Evolutionary conservation across 1,140 invertebrate species (phyloP).

Genomic region (Formica selysi): DNA sequence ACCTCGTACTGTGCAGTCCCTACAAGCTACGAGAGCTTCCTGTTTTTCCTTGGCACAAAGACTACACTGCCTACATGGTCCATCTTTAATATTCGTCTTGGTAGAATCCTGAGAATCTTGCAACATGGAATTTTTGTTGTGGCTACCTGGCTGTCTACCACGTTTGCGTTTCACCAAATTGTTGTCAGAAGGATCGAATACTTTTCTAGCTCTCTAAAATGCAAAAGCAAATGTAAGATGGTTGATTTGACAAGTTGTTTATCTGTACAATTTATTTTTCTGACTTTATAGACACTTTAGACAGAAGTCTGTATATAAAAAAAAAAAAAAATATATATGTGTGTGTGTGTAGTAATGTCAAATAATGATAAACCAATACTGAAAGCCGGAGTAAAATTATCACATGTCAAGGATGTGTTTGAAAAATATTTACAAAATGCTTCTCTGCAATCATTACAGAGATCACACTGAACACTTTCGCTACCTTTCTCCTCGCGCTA

Average conservation of each 20-base stretch:
- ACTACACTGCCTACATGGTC: constrained; percentile 86
- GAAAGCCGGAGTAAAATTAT: neutral
- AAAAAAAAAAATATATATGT: too few species aligned
- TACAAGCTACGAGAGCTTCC: constrained; percentile 91
- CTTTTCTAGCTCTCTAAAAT: constrained; percentile 89
- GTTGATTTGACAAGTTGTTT: neutral
- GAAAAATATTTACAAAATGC: neutral
- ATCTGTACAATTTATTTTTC: too few species aligned
- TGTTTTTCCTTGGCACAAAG: constrained; percentile 84
- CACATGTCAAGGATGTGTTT: neutral
- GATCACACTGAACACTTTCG: neutral
- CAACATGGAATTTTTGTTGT: constrained; percentile 85
- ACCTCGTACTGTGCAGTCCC: constrained; percentile 94
- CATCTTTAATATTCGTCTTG: constrained; percentile 83
- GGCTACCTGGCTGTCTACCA: constrained; percentile 88
- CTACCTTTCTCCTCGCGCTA: constrained; percentile 84
- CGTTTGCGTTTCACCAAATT: constrained; percentile 89
- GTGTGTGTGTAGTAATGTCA: too few species aligned
- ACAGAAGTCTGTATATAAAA: neutral
- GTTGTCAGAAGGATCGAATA: constrained; percentile 93
- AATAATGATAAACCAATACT: too few species aligned
- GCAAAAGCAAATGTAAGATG: neutral
- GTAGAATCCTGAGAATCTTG: constrained; percentile 80
- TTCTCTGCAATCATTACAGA: neutral
- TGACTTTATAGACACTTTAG: too few species aligned